Percentiles rank a stretch among this genome's conserved stretches.
phyloP scores from a whole-genome alignment of 1,140 invertebrate species.

The Calephelis virginiensis region DNA sequence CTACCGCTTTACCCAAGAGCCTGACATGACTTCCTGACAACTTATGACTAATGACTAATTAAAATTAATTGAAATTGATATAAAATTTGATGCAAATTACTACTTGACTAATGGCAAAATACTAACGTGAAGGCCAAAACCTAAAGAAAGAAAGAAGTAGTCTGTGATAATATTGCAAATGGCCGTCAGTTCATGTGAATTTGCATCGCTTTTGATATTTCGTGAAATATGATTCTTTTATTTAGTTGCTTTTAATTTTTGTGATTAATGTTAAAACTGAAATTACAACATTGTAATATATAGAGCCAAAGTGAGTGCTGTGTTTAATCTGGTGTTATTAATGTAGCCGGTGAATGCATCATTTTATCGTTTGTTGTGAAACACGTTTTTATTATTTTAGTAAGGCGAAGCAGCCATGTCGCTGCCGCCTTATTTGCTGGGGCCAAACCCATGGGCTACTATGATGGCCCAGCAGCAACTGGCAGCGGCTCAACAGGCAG shows the following conservation, averaged over 20 bases:
- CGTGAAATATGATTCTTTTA: neutral
- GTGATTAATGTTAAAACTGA: neutral
- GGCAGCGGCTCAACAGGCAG: slow-evolving; percentile 84
- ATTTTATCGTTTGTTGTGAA: slow-evolving; percentile 28
- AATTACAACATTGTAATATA: neutral
- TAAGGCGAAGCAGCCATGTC: slow-evolving; percentile 81
- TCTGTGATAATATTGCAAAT: slow-evolving; percentile 9
- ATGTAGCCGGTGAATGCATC: slow-evolving; percentile 18
- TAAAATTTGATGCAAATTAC: no score
- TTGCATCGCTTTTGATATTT: neutral
- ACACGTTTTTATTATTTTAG: slow-evolving; percentile 47
- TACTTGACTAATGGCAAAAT: no score
- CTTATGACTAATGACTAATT: no score
- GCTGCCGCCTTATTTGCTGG: slow-evolving; percentile 90
- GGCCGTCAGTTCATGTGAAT: neutral
- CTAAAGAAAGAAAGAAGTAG: no score
- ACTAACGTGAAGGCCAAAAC: no score
- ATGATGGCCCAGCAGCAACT: slow-evolving; percentile 89
- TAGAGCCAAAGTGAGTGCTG: slow-evolving; percentile 30
- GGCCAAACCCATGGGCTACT: slow-evolving; percentile 90
- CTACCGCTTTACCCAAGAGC: no score
- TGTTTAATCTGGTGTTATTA: neutral
- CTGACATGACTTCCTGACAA: no score
- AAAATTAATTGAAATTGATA: no score
- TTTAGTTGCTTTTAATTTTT: neutral